These are phyloP conservation scores for Cerceris ruficornis DNA, from an alignment of 2,888 invertebrate species.

Conservation along the genomic window DNA sequence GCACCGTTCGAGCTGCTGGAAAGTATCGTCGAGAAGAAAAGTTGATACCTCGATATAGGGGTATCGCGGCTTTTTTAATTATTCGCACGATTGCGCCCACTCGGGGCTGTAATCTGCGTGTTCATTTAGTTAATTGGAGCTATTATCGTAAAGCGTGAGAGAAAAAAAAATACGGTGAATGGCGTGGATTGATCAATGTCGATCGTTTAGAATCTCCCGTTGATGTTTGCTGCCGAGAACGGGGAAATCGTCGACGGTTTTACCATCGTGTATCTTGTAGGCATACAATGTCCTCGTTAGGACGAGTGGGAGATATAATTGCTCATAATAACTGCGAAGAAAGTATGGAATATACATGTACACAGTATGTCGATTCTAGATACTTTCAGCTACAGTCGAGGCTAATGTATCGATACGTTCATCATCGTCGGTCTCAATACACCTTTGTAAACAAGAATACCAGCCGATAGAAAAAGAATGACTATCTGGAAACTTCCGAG, in stretches of 20 bases:
- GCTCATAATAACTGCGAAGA: not conserved
- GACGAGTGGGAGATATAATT: not conserved
- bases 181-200: too few species aligned
- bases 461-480: not conserved
- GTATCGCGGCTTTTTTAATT: too few species aligned
- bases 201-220: too few species aligned
- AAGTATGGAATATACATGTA: not conserved
- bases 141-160: too few species aligned
- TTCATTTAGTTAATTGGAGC: too few species aligned
- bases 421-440: not conserved
- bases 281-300: not conserved
- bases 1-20: too few species aligned
- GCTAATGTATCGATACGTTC: not conserved
- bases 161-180: too few species aligned
- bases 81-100: too few species aligned
- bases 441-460: slow-evolving; percentile 10
- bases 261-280: not conserved
- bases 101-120: too few species aligned
- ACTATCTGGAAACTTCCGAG: not conserved
- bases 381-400: not conserved
- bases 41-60: too few species aligned
- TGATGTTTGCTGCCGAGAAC: not conserved
- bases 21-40: too few species aligned
- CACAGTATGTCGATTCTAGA: not conserved
- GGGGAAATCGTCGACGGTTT: not conserved